Evolutionary conservation across 2,113 vertebrate species (phyloP), one percentile per base, ranked within the genome.

Genomic region (Acrocephalus arundinaceus): DNA sequence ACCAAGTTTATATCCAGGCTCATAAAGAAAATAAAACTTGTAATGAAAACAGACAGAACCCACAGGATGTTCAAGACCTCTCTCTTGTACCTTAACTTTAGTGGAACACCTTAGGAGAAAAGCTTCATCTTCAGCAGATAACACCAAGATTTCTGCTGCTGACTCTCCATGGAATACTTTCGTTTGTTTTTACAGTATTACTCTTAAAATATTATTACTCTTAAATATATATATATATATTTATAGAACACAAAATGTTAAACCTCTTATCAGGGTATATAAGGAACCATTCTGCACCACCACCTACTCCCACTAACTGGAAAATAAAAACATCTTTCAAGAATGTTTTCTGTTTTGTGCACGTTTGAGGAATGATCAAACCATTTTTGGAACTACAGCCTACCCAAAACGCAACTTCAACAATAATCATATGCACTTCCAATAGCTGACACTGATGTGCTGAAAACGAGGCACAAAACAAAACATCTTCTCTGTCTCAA

Each of bases 21-120:
- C 35, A 61, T 22, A 81, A 87, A 80, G 55, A 66, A 95, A 90
- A 91, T 63, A 96, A 86, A 96, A 85, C 16, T 80, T 72, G 20
- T 23, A 74, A 46, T 59, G 52, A 62, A 87, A 93, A 79, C 54
- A 81, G 82, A 65, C 11, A 77, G 73, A 91, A 90, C 45, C 55
- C 70, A 87, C 0, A 0, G 51, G 78, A 95, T 63, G 39, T 55
- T 84, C n/a, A 87, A 80, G 51, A 90, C 43, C 59, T 77, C 43
- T 52, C 30, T 73, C 59, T 58, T 81, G 37, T 67, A 76, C 57
- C 25, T 73, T 73, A 87, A 87, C 48, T 39, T 87, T 35, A 62
- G 24, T 28, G 15, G 55, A 91, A 62, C 55, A 77, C 11, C 30
- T 87, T 83, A 58, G n/a, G 35, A 83, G n/a, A 89, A 85, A 15